Base-by-base conservation (phyloP, 2,113 vertebrate genomes). In the Neolamprologus hecqui region DNA sequence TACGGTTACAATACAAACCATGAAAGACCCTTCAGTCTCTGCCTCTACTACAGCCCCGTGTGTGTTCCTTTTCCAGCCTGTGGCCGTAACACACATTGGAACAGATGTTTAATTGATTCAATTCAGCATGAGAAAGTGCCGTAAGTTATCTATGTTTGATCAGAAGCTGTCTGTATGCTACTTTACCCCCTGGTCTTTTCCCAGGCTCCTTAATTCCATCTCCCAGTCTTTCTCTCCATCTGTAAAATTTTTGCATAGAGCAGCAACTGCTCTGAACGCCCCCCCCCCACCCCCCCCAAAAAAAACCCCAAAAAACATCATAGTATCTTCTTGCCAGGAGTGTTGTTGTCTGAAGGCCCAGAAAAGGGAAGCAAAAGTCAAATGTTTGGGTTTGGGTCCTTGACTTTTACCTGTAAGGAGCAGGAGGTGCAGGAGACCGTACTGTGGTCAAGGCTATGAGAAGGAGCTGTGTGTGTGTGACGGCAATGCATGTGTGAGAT, bases 71-170 rank as follows among this genome's bases (percentile, higher is more conserved):
- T 90, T 73, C 58, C 83, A 83, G 85, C 60, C 47, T 85, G 68
- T 88, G 82, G 45, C 86, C 51, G 23, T 45, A 77, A 89, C 86
- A 90, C 81, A 86, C 77, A 75, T 58, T 9, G 23, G 45, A 93
- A 91, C 90, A 95, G 92, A 94, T 94, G 92, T 92, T 93, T 90
- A 81, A 93, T 92, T 94, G 93, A 94, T 92, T 92, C 31, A 68
- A 85, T 86, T 80, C 9, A 26, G 90, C 84, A 79, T 75, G 68
- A 80, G 37, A 83, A 51, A 84, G 58, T 81, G 88, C 88, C 79
- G 81, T 31, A 87, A 90, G 55, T 92, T 89, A 92, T 92, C 89
- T 83, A 51, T 89, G 90, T 93, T 92, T 92, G 88, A 91, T 92
- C 84, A 85, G 68, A 81, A 65, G 37, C 58, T 68, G 49, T 79